Evolutionary conservation across 2,888 invertebrate species (phyloP).

Genomic region (Zonitis immaculata): DNA sequence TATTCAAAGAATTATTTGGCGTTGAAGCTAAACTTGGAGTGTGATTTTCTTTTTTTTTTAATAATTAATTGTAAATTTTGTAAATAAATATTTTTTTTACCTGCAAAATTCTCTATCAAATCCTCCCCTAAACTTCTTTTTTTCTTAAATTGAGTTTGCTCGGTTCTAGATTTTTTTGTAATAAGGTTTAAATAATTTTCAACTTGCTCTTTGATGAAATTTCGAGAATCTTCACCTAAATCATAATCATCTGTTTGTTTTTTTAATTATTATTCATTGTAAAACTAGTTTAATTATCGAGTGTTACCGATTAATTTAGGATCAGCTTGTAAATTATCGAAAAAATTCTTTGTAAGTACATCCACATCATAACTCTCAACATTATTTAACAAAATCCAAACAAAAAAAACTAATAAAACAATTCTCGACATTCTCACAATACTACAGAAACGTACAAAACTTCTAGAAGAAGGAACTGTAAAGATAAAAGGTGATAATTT

Average conservation of each 20-base stretch:
- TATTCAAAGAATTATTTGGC: slow-evolving; percentile 80
- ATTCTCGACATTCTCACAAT: neutral
- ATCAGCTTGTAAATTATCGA: slow-evolving; percentile 31
- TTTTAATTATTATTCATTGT: too few relatives aligned
- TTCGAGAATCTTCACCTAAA: slow-evolving; percentile 30
- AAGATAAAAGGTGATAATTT: neutral
- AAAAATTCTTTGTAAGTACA: slow-evolving; percentile 28
- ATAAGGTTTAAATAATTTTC: slow-evolving; percentile 35
- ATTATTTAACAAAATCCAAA: neutral
- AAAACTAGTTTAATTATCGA: too few relatives aligned
- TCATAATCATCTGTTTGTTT: slow-evolving; percentile 25
- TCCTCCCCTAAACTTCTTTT: slow-evolving; percentile 34
- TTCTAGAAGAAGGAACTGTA: neutral
- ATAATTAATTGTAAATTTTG: too few relatives aligned
- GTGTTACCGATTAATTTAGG: slow-evolving; percentile 29
- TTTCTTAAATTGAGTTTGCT: slow-evolving; percentile 24
- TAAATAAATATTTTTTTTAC: slow-evolving; percentile 11
- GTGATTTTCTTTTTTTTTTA: neutral
- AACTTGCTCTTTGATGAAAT: slow-evolving; percentile 39
- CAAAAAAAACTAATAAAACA: neutral
- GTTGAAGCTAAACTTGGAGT: slow-evolving; percentile 37
- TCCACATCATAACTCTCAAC: slow-evolving; percentile 6
- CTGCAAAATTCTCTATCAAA: slow-evolving; percentile 21
- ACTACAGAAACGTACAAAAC: neutral
- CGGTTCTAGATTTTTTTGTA: slow-evolving; percentile 24